Percentiles rank a stretch among this genome's conserved stretches.
These are phyloP conservation scores for Pardalotus punctatus DNA, from an alignment of 2,113 vertebrate species.

Conservation along the genomic window DNA sequence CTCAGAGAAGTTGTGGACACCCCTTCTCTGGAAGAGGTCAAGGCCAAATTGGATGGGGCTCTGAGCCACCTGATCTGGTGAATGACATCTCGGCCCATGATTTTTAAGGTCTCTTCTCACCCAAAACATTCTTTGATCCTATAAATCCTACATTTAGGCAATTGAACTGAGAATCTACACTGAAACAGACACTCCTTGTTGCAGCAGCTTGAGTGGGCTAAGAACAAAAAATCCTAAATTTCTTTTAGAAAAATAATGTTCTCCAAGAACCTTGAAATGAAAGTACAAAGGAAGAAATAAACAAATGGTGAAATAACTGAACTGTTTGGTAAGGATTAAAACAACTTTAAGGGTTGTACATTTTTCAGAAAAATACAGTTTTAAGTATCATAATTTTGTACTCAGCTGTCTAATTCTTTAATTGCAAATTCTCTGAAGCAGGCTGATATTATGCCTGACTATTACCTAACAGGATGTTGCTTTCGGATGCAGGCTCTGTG, in stretches of 20 bases:
- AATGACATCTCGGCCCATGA: not conserved
- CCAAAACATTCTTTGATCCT: not conserved
- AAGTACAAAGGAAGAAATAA: not conserved
- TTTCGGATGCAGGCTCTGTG: not conserved
- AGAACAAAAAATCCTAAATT: not conserved
- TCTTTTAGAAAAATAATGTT: not conserved
- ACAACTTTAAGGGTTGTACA: not conserved
- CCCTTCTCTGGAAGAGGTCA: not conserved
- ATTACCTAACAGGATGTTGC: not conserved
- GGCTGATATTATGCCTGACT: not conserved
- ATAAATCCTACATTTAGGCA: not conserved
- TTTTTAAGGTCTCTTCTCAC: not conserved
- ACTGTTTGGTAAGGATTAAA: not conserved
- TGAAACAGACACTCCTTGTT: not conserved
- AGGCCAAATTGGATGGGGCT: no score
- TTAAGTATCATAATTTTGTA: conserved; percentile 16
- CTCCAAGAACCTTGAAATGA: not conserved
- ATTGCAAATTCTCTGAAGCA: not conserved
- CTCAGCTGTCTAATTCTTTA: not conserved
- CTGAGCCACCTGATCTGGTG: not conserved
- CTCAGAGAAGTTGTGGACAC: rapidly evolving
- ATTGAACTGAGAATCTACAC: not conserved
- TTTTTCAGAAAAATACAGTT: not conserved
- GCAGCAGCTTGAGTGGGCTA: not conserved
- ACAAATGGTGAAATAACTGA: not conserved